Conservation (phyloP, 2,888 invertebrate species). For the Hirtodrosophila alboralis region DNA sequence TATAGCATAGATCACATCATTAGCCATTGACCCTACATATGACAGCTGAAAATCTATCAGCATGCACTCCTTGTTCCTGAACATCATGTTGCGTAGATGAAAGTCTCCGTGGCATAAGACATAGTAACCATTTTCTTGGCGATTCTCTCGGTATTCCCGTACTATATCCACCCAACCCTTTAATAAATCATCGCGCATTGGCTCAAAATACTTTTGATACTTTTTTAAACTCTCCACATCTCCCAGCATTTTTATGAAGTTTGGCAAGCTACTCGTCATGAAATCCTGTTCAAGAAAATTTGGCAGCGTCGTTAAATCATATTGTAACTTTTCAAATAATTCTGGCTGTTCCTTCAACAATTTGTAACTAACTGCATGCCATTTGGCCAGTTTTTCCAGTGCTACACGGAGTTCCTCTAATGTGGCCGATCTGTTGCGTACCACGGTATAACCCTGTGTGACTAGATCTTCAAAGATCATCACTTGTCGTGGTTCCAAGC, state of each 20-base stretch:
- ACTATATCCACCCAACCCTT: conserved; percentile 20
- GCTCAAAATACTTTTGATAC: conserved; percentile 58
- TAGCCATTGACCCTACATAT: conserved; percentile 57
- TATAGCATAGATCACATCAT: conserved; percentile 61
- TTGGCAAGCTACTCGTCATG: conserved; percentile 34
- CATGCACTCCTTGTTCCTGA: conserved; percentile 61
- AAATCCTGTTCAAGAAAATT: conserved; percentile 28
- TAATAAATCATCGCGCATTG: conserved; percentile 31
- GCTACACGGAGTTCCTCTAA: conserved; percentile 21
- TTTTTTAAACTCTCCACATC: conserved; percentile 32
- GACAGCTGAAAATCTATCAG: conserved; percentile 71
- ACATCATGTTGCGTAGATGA: conserved; percentile 74
- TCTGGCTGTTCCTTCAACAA: conserved; percentile 35
- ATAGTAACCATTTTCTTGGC: conserved; percentile 41
- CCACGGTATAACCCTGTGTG: conserved; percentile 20
- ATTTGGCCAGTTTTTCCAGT: conserved; percentile 57
- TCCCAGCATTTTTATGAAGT: conserved; percentile 53
- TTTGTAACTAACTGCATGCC: conserved; percentile 59
- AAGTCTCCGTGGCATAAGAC: conserved; percentile 76
- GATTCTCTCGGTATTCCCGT: conserved; percentile 52
- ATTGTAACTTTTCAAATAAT: conserved; percentile 22
- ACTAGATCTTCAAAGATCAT: conserved; percentile 43
- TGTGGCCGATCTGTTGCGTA: conserved; percentile 32
- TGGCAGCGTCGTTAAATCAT: conserved; percentile 26
- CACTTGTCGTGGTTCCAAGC: conserved; percentile 35